Conservation (phyloP, 2,797 vertebrate genomes). For the Neostethus bicornis region DNA sequence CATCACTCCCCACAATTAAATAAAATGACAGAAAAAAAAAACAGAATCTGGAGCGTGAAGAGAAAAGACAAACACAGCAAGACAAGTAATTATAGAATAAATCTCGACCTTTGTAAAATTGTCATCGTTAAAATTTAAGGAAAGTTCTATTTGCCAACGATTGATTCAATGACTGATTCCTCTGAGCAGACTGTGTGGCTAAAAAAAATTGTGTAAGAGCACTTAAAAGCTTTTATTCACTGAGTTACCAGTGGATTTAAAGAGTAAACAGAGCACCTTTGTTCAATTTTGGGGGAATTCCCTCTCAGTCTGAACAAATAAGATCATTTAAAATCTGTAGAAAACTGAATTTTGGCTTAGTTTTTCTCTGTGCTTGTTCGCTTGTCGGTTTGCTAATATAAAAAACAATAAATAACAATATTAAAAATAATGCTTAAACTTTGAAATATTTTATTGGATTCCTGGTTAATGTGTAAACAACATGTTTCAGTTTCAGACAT, state of each 20-base stretch:
- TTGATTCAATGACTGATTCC: neutral
- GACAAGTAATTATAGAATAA: neutral
- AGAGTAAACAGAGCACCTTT: conserved; percentile 32
- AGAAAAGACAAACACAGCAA: conserved; percentile 4
- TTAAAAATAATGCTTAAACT: neutral
- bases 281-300: conserved; percentile 39
- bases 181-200: neutral
- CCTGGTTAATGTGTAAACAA: conserved; percentile 20
- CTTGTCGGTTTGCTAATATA: neutral
- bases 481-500: conserved; percentile 26
- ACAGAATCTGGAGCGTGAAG: neutral
- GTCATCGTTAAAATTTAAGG: neutral
- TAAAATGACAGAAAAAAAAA: neutral
- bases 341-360: neutral
- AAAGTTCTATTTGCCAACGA: neutral
- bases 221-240: conserved; percentile 6
- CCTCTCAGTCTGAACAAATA: conserved; percentile 11
- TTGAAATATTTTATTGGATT: conserved; percentile 14
- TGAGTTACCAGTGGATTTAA: conserved; percentile 2
- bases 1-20: conserved; percentile 1
- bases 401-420: no score
- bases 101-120: neutral
- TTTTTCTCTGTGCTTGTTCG: neutral
- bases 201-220: conserved; percentile 8
- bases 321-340: conserved; percentile 1